A percentile compares a stretch with the other conserved stretches of the same genome.
phyloP scores from a whole-genome alignment of 2,888 invertebrate genomes.

The Nymphalis polychloros region DNA sequence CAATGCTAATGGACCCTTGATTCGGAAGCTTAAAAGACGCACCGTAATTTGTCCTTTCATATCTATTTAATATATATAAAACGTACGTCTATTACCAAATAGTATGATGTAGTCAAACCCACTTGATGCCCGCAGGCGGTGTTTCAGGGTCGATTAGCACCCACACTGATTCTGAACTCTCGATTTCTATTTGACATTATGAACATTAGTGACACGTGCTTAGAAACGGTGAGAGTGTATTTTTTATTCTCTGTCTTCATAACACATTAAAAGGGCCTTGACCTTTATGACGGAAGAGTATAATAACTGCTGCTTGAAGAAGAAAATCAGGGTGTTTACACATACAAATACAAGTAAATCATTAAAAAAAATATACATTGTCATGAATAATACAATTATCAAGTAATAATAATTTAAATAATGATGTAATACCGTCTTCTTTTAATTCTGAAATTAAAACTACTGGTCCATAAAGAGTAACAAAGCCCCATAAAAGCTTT shows the following conservation, averaged over 20 bases:
- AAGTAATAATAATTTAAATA: not conserved
- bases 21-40: too few relatives aligned
- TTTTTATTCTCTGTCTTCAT: slow-evolving; percentile 1
- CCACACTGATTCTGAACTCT: slow-evolving; percentile 49
- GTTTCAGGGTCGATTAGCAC: slow-evolving; percentile 52
- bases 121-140: slow-evolving; percentile 38
- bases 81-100: slow-evolving; percentile 19
- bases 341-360: too few relatives aligned
- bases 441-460: not conserved
- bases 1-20: too few relatives aligned
- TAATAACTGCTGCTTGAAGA: not conserved
- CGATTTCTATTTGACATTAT: slow-evolving; percentile 49
- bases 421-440: slow-evolving; percentile 4
- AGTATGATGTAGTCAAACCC: slow-evolving; percentile 25
- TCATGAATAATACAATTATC: too few relatives aligned
- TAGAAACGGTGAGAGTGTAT: slow-evolving; percentile 5
- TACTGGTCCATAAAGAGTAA: slow-evolving; percentile 11
- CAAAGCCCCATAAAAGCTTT: slow-evolving; percentile 29
- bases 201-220: slow-evolving; percentile 3
- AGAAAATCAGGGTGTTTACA: not conserved
- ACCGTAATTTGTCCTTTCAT: not conserved
- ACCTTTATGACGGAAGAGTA: not conserved
- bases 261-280: slow-evolving; percentile 18
- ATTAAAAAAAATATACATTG: too few relatives aligned
- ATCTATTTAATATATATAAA: not conserved